Percentiles rank a stretch among this genome's conserved stretches.
Conservation (phyloP, 2,888 invertebrate species). For the Euspilapteryx auroguttella region DNA sequence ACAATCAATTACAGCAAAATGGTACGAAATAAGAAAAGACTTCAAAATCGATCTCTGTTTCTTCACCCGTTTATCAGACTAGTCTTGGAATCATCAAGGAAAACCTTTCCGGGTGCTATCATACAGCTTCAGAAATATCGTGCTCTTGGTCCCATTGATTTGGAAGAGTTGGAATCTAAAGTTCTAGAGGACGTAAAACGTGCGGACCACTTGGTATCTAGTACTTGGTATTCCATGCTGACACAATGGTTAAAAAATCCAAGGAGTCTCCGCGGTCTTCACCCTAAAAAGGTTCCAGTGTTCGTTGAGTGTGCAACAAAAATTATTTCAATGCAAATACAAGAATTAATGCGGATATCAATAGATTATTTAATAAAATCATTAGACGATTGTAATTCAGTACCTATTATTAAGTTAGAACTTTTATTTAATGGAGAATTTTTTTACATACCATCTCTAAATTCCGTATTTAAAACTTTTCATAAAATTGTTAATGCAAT, state of each 20-base stretch:
- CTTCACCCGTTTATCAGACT: conserved; percentile 66
- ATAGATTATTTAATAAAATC: conserved; percentile 64
- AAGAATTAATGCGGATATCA: conserved; percentile 68
- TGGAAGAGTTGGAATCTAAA: conserved; percentile 27
- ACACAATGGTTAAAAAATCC: conserved; percentile 51
- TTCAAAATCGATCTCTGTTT: conserved; percentile 61
- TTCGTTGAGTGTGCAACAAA: conserved; percentile 44
- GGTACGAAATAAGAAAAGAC: conserved; percentile 53
- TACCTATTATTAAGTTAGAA: conserved; percentile 65
- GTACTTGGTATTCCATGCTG: conserved; percentile 43
- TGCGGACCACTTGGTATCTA: conserved; percentile 41
- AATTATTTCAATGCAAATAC: conserved; percentile 62
- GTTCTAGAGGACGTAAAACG: conserved; percentile 37
- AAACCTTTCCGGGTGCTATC: conserved; percentile 53
- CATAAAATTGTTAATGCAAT: conserved; percentile 61
- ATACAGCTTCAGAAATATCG: conserved; percentile 53
- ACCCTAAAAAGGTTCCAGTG: conserved; percentile 25
- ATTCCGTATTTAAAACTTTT: conserved; percentile 58
- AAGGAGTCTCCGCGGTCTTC: conserved; percentile 39
- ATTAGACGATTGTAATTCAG: conserved; percentile 48
- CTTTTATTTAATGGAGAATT: conserved; percentile 58
- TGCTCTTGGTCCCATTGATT: conserved; percentile 28
- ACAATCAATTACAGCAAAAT: conserved; percentile 63
- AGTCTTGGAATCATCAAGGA: conserved; percentile 54
- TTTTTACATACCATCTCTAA: conserved; percentile 61